Base-by-base conservation (phyloP, 2,888 invertebrate species). In the Dynastes maya region DNA sequence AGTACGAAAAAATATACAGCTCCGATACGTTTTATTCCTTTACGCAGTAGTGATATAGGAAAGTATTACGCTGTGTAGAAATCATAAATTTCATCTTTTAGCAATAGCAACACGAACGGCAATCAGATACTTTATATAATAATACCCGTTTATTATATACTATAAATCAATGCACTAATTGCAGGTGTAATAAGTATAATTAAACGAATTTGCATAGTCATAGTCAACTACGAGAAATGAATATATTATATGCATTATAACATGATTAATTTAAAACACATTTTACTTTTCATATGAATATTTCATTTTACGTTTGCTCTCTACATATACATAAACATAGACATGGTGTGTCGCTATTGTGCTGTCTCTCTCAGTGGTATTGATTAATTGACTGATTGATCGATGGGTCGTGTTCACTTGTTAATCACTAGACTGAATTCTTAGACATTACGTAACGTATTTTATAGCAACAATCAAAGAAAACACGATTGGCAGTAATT, bases 101-200 rank as follows among this genome's bases (percentile, higher is more conserved):
- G 37, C 22, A 51, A 63, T 29, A 65, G 76, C 49, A 49, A 27
- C 16, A 65, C 1, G 40, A 63, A 51, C 64, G 32, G 55, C 70
- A 71, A 53, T 71, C 53, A 55, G 51, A 65, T 32, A 32, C 55
- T 76, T 51, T 65, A 65, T 76, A 65, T 76, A 65, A 77, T 71
- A 71, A 58, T 32, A 61, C 71, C 55, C 61, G 55, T 77, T 77
- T 77, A 68, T 77, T 70, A 63, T 80, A 67, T 67, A 58, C 72
- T 61, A 80, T 80, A 80, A 80, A 80, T 80, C 80, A 80, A 78
- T 79, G 68, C 79, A 74, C 76, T 79, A 80, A 80, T 80, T 80
- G 79, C 80, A 79, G 79, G 80, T 80, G 79, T 80, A 80, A 80
- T 80, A 77, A 79, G 79, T 75, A 79, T 80, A 78, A 80, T 80